Conservation (phyloP, 1,140 invertebrate species). For the Monomorium pharaonis region DNA sequence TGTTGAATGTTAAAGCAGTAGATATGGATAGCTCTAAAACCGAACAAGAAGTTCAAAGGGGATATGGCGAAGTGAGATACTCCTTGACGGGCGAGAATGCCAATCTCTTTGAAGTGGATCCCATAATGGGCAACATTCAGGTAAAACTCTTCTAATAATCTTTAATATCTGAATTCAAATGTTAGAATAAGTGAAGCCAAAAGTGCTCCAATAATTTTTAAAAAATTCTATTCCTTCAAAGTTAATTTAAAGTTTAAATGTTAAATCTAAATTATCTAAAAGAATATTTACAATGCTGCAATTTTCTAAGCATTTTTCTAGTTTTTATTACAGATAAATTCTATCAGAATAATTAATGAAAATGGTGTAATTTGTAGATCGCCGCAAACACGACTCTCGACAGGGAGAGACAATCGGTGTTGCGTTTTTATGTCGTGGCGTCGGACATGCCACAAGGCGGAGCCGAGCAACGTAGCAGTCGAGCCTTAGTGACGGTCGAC, state of each 20-base stretch:
- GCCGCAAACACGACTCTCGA: conserved; percentile 90
- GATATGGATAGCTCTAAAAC: conserved; percentile 90
- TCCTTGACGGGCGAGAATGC: conserved; percentile 90
- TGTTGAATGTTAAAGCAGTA: conserved; percentile 89
- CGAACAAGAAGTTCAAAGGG: conserved; percentile 86
- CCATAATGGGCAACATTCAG: conserved; percentile 88
- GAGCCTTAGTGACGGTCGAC: conserved; percentile 88
- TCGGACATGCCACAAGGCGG: conserved; percentile 90
- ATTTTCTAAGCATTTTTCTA: neutral
- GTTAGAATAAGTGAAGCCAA: neutral
- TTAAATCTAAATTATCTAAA: neutral
- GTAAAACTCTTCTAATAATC: conserved; percentile 73
- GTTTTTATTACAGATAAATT: neutral
- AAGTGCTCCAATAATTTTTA: neutral
- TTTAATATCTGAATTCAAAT: conserved; percentile 36
- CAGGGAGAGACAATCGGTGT: conserved; percentile 89
- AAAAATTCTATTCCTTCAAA: neutral
- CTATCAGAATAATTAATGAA: neutral
- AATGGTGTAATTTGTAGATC: conserved; percentile 81
- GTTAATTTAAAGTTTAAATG: neutral
- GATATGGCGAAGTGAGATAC: conserved; percentile 90
- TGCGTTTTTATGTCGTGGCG: conserved; percentile 90
- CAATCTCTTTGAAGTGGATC: conserved; percentile 90
- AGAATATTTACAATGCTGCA: neutral
- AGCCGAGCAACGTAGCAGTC: conserved; percentile 87